A percentile compares a stretch with the other conserved stretches of the same genome.
These are phyloP conservation scores for Drosophila kokeensis DNA, from an alignment of 2,888 invertebrate genomes.

Conservation along the genomic window DNA sequence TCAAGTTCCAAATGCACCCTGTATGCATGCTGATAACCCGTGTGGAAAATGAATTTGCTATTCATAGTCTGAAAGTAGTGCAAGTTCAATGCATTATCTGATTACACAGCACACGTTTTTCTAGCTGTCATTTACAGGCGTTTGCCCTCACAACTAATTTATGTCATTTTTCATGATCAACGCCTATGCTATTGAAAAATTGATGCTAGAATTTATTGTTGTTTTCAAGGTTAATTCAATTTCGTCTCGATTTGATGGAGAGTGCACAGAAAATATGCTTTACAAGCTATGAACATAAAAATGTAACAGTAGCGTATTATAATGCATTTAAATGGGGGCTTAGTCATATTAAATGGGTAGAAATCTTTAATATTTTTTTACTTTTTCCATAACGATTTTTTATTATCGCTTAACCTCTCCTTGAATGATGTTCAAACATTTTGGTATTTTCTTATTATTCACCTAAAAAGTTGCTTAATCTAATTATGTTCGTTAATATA, in stretches of 20 bases:
- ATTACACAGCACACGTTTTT: constrained; percentile 44
- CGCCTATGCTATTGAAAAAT: constrained; percentile 4
- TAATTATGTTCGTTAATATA: neutral
- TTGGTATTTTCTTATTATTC: neutral
- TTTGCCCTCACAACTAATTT: constrained; percentile 36
- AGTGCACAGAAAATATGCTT: neutral
- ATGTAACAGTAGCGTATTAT: constrained; percentile 1
- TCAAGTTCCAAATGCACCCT: constrained; percentile 8
- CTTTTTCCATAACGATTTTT: neutral
- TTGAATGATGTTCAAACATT: neutral
- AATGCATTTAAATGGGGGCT: neutral
- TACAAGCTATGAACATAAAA: neutral
- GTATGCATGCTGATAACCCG: constrained; percentile 37
- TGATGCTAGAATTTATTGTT: constrained; percentile 40
- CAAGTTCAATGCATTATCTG: constrained; percentile 52
- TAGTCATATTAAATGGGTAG: neutral
- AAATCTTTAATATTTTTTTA: no score
- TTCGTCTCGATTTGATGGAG: constrained; percentile 25
- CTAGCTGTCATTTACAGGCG: constrained; percentile 21
- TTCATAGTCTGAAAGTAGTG: constrained; percentile 14
- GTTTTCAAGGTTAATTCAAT: constrained; percentile 67
- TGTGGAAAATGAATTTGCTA: constrained; percentile 11
- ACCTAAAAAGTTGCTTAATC: neutral
- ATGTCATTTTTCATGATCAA: constrained; percentile 6
- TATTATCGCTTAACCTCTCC: neutral